Evolutionary conservation across 2,797 vertebrate genomes (phyloP).

Genomic region (Pterois miles): DNA sequence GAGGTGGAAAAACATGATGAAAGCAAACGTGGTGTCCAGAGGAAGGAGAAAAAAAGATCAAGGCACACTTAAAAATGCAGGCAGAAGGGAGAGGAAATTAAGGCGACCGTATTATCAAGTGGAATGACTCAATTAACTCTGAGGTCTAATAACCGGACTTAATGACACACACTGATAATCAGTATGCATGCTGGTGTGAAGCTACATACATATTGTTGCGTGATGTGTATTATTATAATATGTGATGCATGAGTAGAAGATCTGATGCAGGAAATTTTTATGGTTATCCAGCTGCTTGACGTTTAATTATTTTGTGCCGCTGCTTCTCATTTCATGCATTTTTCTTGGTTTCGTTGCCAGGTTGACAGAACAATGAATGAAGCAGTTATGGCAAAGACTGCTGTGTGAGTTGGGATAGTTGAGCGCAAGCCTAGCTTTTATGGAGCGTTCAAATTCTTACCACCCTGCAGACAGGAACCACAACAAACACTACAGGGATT

Average conservation of each 20-base stretch:
- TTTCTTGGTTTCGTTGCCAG: conserved; percentile 32
- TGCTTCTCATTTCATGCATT: conserved; percentile 19
- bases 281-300: background rate
- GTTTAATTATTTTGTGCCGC: conserved; percentile 11
- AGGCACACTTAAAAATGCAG: conserved; percentile 6
- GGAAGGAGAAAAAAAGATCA: background rate
- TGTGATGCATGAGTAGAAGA: background rate
- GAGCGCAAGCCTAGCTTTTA: conserved; percentile 45
- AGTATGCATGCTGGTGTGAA: background rate
- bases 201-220: background rate
- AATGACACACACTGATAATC: conserved; percentile 29
- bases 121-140: conserved; percentile 47
- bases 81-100: background rate
- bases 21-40: background rate
- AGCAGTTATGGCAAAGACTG: conserved; percentile 21
- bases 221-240: background rate
- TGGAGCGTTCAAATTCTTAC: conserved; percentile 39
- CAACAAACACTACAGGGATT: conserved; percentile 61
- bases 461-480: conserved; percentile 56
- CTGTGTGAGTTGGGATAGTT: conserved; percentile 45
- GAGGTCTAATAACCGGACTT: conserved; percentile 33
- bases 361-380: conserved; percentile 41
- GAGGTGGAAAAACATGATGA: background rate
- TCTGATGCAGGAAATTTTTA: background rate
- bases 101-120: conserved; percentile 38